phyloP scores from a whole-genome alignment of 2,113 vertebrate species.

The Perognathus longimembris region DNA sequence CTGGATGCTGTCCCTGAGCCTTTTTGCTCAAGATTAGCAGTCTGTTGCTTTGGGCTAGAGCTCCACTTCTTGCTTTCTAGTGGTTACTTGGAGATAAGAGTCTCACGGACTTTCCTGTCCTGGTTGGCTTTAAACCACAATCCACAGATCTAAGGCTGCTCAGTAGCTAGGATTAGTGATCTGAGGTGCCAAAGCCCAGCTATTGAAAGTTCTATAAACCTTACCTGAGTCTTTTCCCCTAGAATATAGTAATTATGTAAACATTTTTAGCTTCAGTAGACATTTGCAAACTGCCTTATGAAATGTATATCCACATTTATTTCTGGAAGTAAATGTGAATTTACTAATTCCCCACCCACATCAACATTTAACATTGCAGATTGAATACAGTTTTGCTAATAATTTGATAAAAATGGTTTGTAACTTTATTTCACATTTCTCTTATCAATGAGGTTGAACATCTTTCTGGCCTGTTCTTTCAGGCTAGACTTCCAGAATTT shows the following conservation, averaged over 20 bases:
- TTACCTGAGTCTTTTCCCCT: not conserved
- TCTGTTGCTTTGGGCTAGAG: no score
- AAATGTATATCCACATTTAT: not conserved
- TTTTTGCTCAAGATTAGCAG: no score
- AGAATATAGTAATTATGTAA: no score
- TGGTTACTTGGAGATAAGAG: no score
- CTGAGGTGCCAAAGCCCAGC: no score
- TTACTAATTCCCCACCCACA: not conserved
- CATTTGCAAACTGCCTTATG: not conserved
- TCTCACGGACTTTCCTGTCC: no score
- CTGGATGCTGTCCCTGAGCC: no score
- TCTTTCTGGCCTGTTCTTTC: constrained; percentile 21
- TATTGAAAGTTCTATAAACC: not conserved
- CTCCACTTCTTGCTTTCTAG: no score
- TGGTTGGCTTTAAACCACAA: no score
- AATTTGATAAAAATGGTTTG: not conserved
- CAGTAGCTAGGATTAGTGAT: no score
- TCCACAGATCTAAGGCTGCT: no score
- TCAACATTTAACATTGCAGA: not conserved
- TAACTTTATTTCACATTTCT: constrained; percentile 26
- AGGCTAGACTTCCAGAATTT: not conserved
- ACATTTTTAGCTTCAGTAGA: not conserved
- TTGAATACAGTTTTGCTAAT: constrained; percentile 30
- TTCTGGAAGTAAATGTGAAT: not conserved
- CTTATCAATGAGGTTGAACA: not conserved